Evolutionary conservation across 2,888 invertebrate genomes (phyloP), one percentile per base, ranked within the genome.

Genomic region (Drosophila nr. medialis): DNA sequence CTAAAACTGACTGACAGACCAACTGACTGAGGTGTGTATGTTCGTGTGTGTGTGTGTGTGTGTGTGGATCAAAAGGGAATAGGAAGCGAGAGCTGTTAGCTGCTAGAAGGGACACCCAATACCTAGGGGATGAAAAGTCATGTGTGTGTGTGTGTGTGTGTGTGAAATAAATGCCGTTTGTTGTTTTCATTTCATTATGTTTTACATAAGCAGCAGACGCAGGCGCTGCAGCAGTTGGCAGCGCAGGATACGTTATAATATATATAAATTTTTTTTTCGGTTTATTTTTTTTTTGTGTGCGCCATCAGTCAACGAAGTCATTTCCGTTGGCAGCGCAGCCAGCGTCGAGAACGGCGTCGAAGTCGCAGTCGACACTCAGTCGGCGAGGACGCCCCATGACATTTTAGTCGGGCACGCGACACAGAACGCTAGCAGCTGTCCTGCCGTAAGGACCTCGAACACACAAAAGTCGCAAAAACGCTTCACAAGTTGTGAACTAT

Each of bases 401-500:
- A 94, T 94, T 93, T 94, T 94, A 80, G 72, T 72, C 72, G 92
- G 94, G 93, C 95, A 95, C 94, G 94, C 95, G 93, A 94, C 95
- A 81, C 95, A 95, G 90, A 95, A 95, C 81, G 88, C 94, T 92
- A 94, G 94, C 92, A 95, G 94, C 94, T 94, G 94, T 93, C 92
- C 94, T 90, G 92, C 94, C 91, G 94, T 94, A 90, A 94, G 94
- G 91, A 93, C 93, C 81, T 94, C 62, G 53, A 51, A 54, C 54
- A 54, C 56, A 65, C 45, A 34, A 42, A 50, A 56, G 21, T 27
- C 38, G 55, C 64, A 62, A 62, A 64, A 64, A 54, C 32, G 21
- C 24, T 24, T 18, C 34, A 2, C 10, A 24, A 53, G 8, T 27
- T 36, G 18, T 13, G 27, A 36, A 54, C 24, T 27, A 18, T 54